A percentile compares a stretch with the other conserved stretches of the same genome.
Evolutionary conservation across 1,140 invertebrate genomes (phyloP).

Genomic region (Diabrotica undecimpunctata): DNA sequence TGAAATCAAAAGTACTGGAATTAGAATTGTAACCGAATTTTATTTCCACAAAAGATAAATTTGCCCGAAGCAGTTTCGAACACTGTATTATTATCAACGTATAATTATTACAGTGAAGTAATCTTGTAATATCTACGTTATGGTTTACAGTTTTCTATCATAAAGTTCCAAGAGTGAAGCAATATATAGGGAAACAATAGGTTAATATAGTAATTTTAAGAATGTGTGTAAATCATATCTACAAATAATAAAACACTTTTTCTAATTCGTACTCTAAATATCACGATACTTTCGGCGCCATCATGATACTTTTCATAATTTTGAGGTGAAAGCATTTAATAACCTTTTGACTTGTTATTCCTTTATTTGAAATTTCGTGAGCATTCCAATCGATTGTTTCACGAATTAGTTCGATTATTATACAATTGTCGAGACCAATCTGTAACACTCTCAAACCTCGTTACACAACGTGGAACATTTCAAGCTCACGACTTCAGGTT

Average conservation of each 20-base stretch:
- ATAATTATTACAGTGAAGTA: neutral
- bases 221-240: neutral
- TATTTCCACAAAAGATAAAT: too few species aligned
- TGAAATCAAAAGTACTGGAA: too few species aligned
- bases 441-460: neutral
- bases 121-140: neutral
- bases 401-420: neutral
- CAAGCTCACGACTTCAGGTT: neutral
- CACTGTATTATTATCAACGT: too few species aligned
- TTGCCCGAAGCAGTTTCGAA: too few species aligned
- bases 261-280: neutral
- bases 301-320: neutral
- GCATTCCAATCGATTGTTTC: neutral
- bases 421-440: neutral
- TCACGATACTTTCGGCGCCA: neutral
- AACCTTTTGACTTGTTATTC: conserved; percentile 1
- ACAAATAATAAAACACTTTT: neutral
- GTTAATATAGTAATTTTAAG: too few species aligned
- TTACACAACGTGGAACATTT: neutral
- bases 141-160: neutral
- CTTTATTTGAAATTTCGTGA: neutral
- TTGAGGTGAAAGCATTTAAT: neutral
- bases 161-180: neutral
- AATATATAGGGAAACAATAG: neutral
- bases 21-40: too few species aligned